Evolutionary conservation across 2,113 vertebrate genomes (phyloP).

Genomic region (Lophura nycthemera): DNA sequence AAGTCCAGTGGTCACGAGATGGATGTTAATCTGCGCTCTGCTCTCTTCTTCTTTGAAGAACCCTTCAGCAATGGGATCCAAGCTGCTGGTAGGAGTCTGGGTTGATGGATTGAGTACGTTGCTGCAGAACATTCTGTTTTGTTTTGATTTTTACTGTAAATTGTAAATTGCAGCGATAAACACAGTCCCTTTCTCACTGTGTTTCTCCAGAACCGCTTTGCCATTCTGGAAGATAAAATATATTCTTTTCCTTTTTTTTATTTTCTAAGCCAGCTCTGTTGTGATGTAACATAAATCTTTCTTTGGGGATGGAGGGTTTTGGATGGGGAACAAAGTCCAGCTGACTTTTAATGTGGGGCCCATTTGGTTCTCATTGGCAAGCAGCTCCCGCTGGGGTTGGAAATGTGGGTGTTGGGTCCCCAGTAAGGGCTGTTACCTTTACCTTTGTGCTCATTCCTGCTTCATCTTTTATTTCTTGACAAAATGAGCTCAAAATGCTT

Average conservation of each 20-base stretch:
- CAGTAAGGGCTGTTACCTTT: neutral
- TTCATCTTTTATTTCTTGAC: neutral
- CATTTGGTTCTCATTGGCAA: slow-evolving; percentile 27
- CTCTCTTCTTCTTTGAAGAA: slow-evolving; percentile 39
- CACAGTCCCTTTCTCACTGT: neutral
- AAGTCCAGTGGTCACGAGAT: neutral
- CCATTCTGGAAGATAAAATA: slow-evolving; percentile 39
- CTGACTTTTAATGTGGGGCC: slow-evolving; percentile 27
- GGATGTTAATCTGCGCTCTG: slow-evolving; percentile 43
- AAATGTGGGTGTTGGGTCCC: neutral
- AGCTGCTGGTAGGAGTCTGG: neutral
- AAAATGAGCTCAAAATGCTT: slow-evolving; percentile 9
- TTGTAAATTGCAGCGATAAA: slow-evolving; percentile 41
- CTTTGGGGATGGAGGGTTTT: slow-evolving; percentile 26
- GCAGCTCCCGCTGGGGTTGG: neutral
- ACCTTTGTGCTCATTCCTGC: neutral
- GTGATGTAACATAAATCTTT: slow-evolving; percentile 23
- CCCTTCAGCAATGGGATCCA: slow-evolving; percentile 61
- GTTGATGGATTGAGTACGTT: slow-evolving; percentile 44
- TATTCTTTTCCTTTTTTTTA: neutral
- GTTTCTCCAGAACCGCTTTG: slow-evolving; percentile 19
- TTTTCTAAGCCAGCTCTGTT: slow-evolving; percentile 22
- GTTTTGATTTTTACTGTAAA: slow-evolving; percentile 55
- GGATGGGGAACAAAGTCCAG: slow-evolving; percentile 36
- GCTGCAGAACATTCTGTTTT: slow-evolving; percentile 40